These are phyloP conservation scores for Rhinichthys klamathensis DNA, from an alignment of 2,113 vertebrate species.

Conservation along the genomic window DNA sequence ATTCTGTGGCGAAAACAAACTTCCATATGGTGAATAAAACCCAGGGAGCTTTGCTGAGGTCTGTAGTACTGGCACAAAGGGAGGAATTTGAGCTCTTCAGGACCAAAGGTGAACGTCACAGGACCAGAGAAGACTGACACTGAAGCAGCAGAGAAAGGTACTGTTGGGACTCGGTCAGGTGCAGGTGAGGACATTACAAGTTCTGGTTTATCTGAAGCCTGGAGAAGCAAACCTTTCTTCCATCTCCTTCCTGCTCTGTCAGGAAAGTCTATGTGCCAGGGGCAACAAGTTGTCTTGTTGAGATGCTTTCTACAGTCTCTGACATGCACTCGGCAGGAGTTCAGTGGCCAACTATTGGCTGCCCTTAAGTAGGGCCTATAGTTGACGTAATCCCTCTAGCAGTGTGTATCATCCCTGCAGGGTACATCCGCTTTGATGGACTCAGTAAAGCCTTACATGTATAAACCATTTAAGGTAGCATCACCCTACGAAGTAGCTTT, in stretches of 20 bases:
- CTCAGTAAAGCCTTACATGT: conserved; percentile 9
- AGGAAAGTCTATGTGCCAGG: background rate
- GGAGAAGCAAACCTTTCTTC: background rate
- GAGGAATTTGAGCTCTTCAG: background rate
- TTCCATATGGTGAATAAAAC: background rate
- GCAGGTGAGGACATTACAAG: background rate
- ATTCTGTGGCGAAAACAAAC: too few relatives aligned
- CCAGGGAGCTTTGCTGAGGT: background rate
- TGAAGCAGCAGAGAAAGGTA: background rate
- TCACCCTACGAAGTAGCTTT: background rate
- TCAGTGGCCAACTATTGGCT: conserved; percentile 29
- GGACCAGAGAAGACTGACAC: background rate
- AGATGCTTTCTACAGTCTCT: conserved; percentile 3
- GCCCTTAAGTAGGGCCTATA: conserved; percentile 26
- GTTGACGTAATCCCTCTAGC: conserved; percentile 35
- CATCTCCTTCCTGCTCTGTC: background rate
- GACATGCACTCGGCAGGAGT: conserved; percentile 14
- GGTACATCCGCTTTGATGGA: background rate
- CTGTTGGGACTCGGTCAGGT: conserved; percentile 7
- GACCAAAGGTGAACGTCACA: background rate
- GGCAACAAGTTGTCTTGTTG: conserved; percentile 15
- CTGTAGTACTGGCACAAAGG: background rate
- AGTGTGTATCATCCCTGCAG: conserved; percentile 25
- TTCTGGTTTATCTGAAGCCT: background rate
- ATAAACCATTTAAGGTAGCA: conserved; percentile 18